These are phyloP conservation scores for Dicrurus megarhynchus DNA, from an alignment of 2,113 vertebrate species.

Conservation along the genomic window DNA sequence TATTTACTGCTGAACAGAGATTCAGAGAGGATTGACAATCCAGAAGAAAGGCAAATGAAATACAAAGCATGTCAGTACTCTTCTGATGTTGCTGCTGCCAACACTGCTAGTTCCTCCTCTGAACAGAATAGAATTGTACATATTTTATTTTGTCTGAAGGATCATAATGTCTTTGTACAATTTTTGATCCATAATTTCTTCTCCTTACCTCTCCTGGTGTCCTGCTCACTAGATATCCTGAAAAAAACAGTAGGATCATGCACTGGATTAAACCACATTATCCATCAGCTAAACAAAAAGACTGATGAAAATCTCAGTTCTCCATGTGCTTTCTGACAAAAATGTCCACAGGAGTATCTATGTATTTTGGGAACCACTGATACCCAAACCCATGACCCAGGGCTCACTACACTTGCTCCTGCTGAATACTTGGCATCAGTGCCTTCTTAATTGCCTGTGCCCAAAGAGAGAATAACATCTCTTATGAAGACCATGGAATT, in stretches of 20 bases:
- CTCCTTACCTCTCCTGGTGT: not conserved
- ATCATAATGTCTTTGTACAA: not conserved
- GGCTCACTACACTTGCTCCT: not conserved
- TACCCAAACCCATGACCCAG: not conserved
- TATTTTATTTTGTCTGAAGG: not conserved
- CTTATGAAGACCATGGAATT: not conserved
- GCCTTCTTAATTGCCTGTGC: not conserved
- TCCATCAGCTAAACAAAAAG: not conserved
- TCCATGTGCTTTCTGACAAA: not conserved
- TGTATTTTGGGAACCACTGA: accelerated
- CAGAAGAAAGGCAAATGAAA: not conserved
- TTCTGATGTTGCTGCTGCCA: not conserved
- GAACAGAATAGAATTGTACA: not conserved
- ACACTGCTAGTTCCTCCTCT: not conserved
- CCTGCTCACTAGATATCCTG: not conserved
- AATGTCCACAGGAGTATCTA: not conserved
- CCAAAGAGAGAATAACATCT: not conserved
- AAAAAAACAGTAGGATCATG: not conserved
- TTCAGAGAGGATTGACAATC: not conserved
- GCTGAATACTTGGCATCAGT: not conserved
- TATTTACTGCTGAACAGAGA: not conserved
- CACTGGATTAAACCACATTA: not conserved
- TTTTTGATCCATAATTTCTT: not conserved
- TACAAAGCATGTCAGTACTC: not conserved
- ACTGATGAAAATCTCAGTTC: not conserved